A percentile compares a stretch with the other conserved stretches of the same genome.
These are phyloP conservation scores for Lethrus apterus DNA, from an alignment of 1,140 invertebrate species.

Conservation along the genomic window DNA sequence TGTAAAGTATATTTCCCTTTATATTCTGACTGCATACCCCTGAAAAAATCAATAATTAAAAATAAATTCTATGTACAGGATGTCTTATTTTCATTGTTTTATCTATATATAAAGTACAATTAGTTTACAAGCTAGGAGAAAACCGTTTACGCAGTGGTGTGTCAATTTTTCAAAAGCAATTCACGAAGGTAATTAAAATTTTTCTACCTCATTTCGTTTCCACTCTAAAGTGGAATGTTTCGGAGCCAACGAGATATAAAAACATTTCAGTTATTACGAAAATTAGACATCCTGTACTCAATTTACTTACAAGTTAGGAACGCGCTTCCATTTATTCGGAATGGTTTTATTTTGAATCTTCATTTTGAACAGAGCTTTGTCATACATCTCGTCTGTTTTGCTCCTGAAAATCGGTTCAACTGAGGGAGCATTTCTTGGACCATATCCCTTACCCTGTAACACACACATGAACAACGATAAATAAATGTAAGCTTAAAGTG, in stretches of 20 bases:
- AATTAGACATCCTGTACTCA: no score
- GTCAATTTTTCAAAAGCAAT: no score
- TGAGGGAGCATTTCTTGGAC: conserved; percentile 21
- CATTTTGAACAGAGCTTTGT: conserved; percentile 18
- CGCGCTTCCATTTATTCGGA: conserved; percentile 14
- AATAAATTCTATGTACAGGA: no score
- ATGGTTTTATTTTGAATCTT: conserved; percentile 12
- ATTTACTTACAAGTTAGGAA: conserved; percentile 29
- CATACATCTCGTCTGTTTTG: conserved; percentile 9
- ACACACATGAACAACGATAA: not conserved
- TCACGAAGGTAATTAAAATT: no score
- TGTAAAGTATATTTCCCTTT: conserved; percentile 27
- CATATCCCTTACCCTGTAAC: conserved; percentile 25
- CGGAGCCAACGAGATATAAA: no score
- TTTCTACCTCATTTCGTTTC: no score
- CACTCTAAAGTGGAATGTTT: no score
- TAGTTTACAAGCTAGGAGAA: no score
- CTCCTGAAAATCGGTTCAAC: conserved; percentile 16
- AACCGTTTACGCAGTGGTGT: no score
- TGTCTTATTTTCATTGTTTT: no score
- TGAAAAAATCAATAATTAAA: conserved; percentile 15
- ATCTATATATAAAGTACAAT: no score
- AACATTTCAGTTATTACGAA: no score
- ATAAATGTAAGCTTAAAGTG: conserved; percentile 1
- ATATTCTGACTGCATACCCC: conserved; percentile 31